Conservation (phyloP, 1,140 invertebrate genomes). For the Neodiprion pinetum region DNA sequence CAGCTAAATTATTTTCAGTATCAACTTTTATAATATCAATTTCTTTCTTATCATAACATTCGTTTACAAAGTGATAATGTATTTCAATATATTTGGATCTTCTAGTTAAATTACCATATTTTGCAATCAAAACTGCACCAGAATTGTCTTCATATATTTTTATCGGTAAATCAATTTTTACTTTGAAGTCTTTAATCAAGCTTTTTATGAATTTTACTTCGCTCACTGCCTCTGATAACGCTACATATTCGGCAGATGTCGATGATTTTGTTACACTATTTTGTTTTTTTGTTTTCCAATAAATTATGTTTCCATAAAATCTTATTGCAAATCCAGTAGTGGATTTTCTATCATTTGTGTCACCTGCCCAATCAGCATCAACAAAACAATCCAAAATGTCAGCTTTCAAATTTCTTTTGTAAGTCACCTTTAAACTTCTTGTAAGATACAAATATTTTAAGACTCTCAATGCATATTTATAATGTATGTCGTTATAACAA, state of each 20-base stretch:
- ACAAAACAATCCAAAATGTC: conserved; percentile 3
- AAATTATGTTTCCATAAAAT: conserved; percentile 19
- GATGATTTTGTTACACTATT: conserved; percentile 15
- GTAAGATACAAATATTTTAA: too few species aligned
- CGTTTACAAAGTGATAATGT: too few species aligned
- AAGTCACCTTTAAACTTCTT: too few species aligned
- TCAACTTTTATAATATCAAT: too few species aligned
- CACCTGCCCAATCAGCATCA: neutral
- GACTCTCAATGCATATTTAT: too few species aligned
- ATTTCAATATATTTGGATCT: too few species aligned
- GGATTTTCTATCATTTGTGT: neutral
- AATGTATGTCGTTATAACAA: too few species aligned
- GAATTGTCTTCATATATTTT: conserved; percentile 22
- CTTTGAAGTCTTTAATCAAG: conserved; percentile 11
- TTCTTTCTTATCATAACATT: too few species aligned
- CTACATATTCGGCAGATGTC: conserved; percentile 20
- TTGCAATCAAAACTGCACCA: conserved; percentile 14
- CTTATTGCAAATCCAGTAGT: conserved; percentile 6
- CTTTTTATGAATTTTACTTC: conserved; percentile 10
- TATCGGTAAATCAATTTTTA: conserved; percentile 4
- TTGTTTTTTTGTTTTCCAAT: conserved; percentile 23
- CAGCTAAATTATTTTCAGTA: too few species aligned
- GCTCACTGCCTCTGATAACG: conserved; percentile 16
- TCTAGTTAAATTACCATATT: too few species aligned
- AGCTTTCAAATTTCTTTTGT: too few species aligned